These are phyloP conservation scores for Anhinga anhinga DNA, from an alignment of 2,113 vertebrate species.

Conservation along the genomic window DNA sequence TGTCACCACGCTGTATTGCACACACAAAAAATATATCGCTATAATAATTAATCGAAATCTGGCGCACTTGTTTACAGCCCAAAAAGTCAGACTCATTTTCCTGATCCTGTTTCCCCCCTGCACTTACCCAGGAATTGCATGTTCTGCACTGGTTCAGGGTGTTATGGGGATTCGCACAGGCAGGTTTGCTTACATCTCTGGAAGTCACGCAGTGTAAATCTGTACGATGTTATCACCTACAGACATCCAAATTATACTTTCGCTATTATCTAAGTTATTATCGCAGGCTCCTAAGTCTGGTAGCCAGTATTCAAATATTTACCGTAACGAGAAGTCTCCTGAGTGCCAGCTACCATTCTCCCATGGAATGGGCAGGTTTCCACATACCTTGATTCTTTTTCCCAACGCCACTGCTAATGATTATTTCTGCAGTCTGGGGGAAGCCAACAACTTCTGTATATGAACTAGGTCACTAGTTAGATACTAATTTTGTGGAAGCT, in stretches of 20 bases:
- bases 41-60: background rate
- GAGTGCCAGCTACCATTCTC: background rate
- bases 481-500: background rate
- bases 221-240: background rate
- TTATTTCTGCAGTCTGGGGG: background rate
- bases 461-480: background rate
- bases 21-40: background rate
- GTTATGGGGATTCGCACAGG: background rate
- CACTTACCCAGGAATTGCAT: background rate
- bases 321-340: accelerated
- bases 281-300: background rate
- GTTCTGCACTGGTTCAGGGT: background rate
- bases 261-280: background rate
- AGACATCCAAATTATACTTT: background rate
- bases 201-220: background rate
- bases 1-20: background rate
- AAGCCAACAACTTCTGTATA: background rate
- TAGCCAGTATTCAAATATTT: background rate
- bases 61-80: background rate
- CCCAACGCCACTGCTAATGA: background rate
- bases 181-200: background rate
- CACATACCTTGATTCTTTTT: background rate
- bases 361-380: background rate
- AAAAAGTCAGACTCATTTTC: background rate
- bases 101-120: too few relatives aligned